Conservation (phyloP, 2,797 vertebrate genomes). For the Natrix natrix region DNA sequence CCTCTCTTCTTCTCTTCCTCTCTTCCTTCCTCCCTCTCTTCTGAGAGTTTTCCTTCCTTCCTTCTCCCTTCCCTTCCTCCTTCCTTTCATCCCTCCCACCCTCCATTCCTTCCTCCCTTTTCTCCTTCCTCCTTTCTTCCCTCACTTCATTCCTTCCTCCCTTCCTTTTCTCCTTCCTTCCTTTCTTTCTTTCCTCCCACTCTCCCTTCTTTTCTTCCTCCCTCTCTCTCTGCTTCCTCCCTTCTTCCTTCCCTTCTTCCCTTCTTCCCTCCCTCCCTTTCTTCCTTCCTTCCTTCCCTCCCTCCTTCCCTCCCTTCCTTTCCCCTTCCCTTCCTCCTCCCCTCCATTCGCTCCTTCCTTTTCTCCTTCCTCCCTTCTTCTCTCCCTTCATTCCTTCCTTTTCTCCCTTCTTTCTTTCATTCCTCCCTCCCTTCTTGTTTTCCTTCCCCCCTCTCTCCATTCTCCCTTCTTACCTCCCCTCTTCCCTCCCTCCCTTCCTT, state of each 20-base stretch:
- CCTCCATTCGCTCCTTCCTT: accelerated
- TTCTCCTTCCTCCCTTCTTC: too few species aligned
- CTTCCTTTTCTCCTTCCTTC: neutral
- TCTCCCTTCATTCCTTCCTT: too few species aligned
- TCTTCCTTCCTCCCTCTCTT: neutral
- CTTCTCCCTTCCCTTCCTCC: neutral
- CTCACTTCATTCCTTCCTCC: too few species aligned
- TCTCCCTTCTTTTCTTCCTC: too few species aligned
- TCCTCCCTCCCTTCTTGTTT: too few species aligned
- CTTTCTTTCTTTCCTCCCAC: accelerated
- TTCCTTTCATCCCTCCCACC: too few species aligned
- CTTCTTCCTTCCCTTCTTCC: too few species aligned
- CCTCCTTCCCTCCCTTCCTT: too few species aligned
- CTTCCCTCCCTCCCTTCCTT: too few species aligned
- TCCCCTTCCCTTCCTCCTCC: neutral
- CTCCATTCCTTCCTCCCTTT: neutral
- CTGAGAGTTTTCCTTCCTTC: too few species aligned
- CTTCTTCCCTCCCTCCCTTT: neutral
- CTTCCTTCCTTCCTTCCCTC: accelerated
- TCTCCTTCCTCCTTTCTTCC: neutral
- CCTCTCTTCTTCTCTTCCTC: neutral
- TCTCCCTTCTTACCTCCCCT: neutral
- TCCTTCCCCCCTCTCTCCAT: too few species aligned
- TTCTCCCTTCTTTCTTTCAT: too few species aligned
- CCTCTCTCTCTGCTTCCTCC: neutral